These are phyloP conservation scores for Scaptomyza flava DNA, from an alignment of 2,888 invertebrate genomes.

Conservation along the genomic window DNA sequence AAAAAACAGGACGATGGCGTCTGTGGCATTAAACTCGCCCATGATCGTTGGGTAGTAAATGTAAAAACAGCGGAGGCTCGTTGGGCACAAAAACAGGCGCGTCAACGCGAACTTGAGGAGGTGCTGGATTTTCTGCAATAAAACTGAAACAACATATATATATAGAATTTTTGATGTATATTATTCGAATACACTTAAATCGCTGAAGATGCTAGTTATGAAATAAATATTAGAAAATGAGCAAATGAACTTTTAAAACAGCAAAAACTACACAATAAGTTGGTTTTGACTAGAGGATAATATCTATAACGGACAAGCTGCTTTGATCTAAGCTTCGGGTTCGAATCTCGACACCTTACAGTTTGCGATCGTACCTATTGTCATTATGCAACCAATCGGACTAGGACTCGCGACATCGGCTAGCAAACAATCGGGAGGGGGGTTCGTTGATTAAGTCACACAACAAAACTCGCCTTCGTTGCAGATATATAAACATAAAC, in stretches of 20 bases:
- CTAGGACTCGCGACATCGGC: too few species aligned
- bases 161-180: conserved; percentile 54
- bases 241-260: background rate
- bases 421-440: too few species aligned
- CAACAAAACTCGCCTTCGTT: too few species aligned
- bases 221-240: conserved; percentile 54
- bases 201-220: conserved; percentile 49
- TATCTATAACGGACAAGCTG: too few species aligned
- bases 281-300: too few species aligned
- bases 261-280: too few species aligned
- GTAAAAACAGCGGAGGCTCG: conserved; percentile 89
- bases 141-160: background rate
- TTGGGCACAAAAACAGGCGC: conserved; percentile 92
- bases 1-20: conserved; percentile 38
- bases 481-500: too few species aligned
- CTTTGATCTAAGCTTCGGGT: too few species aligned
- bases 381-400: too few species aligned
- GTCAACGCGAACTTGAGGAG: conserved; percentile 90
- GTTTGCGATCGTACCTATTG: too few species aligned
- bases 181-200: conserved; percentile 67
- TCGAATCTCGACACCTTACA: too few species aligned
- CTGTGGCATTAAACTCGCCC: conserved; percentile 88
- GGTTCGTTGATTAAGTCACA: too few species aligned
- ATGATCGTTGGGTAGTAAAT: conserved; percentile 90
- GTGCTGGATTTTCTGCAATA: conserved; percentile 89